These are phyloP conservation scores for Hartigia nigra DNA, from an alignment of 2,888 invertebrate genomes.

Conservation along the genomic window DNA sequence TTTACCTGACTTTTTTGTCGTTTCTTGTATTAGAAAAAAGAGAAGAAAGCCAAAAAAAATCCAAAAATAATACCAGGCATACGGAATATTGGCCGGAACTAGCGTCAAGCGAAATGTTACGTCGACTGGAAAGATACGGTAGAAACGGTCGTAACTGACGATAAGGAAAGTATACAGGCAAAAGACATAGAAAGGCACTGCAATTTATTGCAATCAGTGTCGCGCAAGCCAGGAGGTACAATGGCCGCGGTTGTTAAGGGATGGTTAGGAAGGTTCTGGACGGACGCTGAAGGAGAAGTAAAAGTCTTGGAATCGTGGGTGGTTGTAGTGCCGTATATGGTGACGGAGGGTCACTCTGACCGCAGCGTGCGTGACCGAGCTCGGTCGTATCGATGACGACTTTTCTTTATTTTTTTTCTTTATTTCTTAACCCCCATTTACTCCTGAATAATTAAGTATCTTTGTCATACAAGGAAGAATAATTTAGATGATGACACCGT, in stretches of 20 bases:
- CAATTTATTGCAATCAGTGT: conserved; percentile 59
- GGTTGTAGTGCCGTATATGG: conserved; percentile 22
- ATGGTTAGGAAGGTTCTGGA: neutral
- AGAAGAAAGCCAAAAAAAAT: neutral
- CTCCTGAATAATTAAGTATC: neutral
- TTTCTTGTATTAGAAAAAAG: conserved; percentile 11
- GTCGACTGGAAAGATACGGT: conserved; percentile 32
- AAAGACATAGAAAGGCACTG: conserved; percentile 13
- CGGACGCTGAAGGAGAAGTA: neutral
- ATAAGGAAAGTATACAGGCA: neutral
- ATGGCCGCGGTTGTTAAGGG: neutral
- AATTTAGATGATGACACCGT: neutral
- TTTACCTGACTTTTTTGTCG: conserved; percentile 8
- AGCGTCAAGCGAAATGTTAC: neutral
- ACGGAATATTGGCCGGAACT: neutral
- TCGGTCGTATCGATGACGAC: conserved; percentile 1
- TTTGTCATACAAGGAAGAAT: neutral
- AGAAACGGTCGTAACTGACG: conserved; percentile 32
- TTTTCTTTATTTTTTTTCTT: neutral
- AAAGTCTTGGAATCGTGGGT: conserved; percentile 12
- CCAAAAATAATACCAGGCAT: neutral
- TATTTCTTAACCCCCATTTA: too few relatives aligned
- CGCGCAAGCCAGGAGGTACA: conserved; percentile 30
- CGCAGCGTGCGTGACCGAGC: conserved; percentile 4
- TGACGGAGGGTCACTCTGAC: conserved; percentile 2